Evolutionary conservation across 1,140 invertebrate species (phyloP).

Genomic region (Melanaphis sacchari): DNA sequence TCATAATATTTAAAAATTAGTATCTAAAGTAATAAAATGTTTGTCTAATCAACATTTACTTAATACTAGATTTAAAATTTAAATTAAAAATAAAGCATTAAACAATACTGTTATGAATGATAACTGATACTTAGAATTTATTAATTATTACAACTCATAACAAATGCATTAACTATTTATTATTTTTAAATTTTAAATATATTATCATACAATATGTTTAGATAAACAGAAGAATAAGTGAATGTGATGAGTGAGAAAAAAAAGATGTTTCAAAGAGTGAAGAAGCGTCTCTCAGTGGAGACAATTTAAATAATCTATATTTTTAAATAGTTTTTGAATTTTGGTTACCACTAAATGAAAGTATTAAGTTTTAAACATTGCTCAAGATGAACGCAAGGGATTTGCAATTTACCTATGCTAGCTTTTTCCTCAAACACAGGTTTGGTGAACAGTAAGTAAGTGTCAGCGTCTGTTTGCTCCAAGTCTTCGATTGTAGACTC

Average conservation of each 20-base stretch:
- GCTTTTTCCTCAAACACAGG: constrained; percentile 71
- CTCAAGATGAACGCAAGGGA: background rate
- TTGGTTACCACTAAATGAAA: background rate
- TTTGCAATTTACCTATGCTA: constrained; percentile 67
- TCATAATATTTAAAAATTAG: background rate
- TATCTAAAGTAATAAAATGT: background rate
- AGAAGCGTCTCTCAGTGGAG: too few species aligned
- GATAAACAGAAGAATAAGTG: too few species aligned
- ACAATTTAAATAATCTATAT: too few species aligned
- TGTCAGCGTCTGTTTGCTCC: constrained; percentile 91
- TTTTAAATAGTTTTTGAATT: background rate
- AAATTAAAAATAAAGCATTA: background rate
- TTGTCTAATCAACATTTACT: too few species aligned
- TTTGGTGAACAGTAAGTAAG: constrained; percentile 90
- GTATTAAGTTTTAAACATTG: background rate
- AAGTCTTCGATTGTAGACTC: constrained; percentile 69
- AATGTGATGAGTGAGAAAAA: too few species aligned
- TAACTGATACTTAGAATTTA: background rate
- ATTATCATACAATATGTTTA: too few species aligned
- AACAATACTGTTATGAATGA: background rate
- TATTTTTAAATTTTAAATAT: background rate
- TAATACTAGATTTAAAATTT: background rate
- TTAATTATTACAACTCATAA: background rate
- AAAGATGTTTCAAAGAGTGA: too few species aligned
- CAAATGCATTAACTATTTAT: background rate